A percentile compares a stretch with the other conserved stretches of the same genome.
Conservation (phyloP, 2,888 invertebrate genomes). For the Gymnoscelis rufifasciata region DNA sequence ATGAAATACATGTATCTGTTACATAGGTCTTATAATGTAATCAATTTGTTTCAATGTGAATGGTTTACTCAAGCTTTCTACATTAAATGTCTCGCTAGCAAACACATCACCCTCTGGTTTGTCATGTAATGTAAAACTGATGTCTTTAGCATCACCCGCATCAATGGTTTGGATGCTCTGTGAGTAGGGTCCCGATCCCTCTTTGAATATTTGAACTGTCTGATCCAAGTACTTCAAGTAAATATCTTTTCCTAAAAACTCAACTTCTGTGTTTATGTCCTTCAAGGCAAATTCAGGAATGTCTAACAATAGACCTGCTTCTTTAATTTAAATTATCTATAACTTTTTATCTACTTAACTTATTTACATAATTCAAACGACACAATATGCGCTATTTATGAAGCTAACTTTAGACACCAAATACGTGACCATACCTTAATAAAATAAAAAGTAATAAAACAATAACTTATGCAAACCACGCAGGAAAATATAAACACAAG, state of each 20-base stretch:
- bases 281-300: conserved; percentile 63
- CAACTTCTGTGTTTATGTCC: conserved; percentile 63
- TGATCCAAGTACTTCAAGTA: conserved; percentile 70
- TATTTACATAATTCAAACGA: too few relatives aligned
- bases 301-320: conserved; percentile 77
- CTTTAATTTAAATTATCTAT: too few relatives aligned
- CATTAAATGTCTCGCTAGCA: conserved; percentile 64
- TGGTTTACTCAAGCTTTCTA: conserved; percentile 61
- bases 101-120: conserved; percentile 58
- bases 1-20: too few relatives aligned
- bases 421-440: too few relatives aligned
- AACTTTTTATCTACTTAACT: too few relatives aligned
- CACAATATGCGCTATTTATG: too few relatives aligned
- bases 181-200: conserved; percentile 60
- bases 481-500: too few relatives aligned
- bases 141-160: conserved; percentile 51
- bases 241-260: conserved; percentile 66
- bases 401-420: too few relatives aligned
- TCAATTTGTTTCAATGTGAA: conserved; percentile 66
- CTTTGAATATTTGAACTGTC: conserved; percentile 66
- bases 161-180: conserved; percentile 61
- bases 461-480: too few relatives aligned
- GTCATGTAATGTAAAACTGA: conserved; percentile 65
- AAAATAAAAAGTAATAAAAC: too few relatives aligned
- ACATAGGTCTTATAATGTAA: too few relatives aligned